Evolutionary conservation across 1,140 invertebrate species (phyloP), one percentile per base, ranked within the genome.

Genomic region (Drosophila arawakana): DNA sequence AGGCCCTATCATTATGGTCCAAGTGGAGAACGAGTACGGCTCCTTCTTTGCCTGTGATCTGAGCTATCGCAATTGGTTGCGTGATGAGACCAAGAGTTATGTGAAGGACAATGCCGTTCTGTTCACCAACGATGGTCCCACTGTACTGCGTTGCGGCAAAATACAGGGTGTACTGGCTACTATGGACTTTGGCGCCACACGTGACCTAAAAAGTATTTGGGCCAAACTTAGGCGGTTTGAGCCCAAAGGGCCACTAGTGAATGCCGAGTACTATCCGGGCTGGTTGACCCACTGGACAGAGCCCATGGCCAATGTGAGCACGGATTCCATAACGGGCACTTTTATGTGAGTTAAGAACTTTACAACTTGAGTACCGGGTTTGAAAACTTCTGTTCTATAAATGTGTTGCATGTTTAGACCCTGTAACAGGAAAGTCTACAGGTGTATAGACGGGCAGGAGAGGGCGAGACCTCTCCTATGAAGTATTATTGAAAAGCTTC

Each of bases 1-100:
- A 7, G 97, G 97, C 21, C 96, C 96, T 4, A 95, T 97, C 37
- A 96, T 97, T 41, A 95, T 97, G 94, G 94, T 97, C 43, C 97
- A 97, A 94, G 95, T 98, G n/a, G 98, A 98, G 93, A 98, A 98
- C 91, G 98, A 98, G 92, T 98, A 98, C 85, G 98, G 97, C 11
- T 97, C 96, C 78, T 97, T 96, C 83, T 92, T 92, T 43, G 95
- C 95, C n/a, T 97, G 95, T 85, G 96, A 98, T 90, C 93, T 93
- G 34, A 91, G 94, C 4, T 97, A 98, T 82, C 95, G 94, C 74
- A 90, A 82, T 15, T 94, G 94, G 88, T 76, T 97, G 11, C 92
- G 94, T 15, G 94, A 97, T 71, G 93, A 96, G 44, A 94, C 96
- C 3, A 74, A 91, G 3, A 75, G 82, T 4, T 94, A 96, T 78